Conservation (phyloP, 2,888 invertebrate genomes). For the Cosmorhoe ocellata region DNA sequence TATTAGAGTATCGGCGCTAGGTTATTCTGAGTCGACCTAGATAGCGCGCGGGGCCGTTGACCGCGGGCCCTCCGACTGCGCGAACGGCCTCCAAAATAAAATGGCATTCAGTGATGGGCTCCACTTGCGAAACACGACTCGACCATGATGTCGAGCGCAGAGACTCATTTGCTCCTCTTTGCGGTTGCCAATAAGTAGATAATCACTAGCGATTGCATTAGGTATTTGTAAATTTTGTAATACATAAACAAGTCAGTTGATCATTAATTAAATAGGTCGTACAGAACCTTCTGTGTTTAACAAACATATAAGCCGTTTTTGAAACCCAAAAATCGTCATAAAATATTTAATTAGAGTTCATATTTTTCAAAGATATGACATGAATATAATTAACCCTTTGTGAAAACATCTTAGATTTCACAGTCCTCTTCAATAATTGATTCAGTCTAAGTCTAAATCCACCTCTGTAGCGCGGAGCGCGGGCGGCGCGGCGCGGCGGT, state of each 20-base stretch:
- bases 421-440: too few relatives aligned
- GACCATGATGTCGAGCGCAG: conserved; percentile 66
- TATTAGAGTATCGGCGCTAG: conserved; percentile 82
- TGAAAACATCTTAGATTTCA: too few relatives aligned
- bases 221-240: too few relatives aligned
- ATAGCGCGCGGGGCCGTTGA: conserved; percentile 79
- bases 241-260: neutral
- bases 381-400: too few relatives aligned
- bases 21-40: conserved; percentile 82
- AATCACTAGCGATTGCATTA: conserved; percentile 48
- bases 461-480: conserved; percentile 45
- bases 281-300: too few relatives aligned
- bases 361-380: too few relatives aligned
- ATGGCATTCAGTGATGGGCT: conserved; percentile 81
- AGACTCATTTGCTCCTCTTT: conserved; percentile 58
- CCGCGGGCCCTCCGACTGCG: conserved; percentile 78
- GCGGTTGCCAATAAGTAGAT: conserved; percentile 62
- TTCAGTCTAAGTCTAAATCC: conserved; percentile 39
- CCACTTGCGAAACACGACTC: conserved; percentile 77
- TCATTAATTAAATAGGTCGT: too few relatives aligned
- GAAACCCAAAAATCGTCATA: too few relatives aligned
- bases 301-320: too few relatives aligned
- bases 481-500: conserved; percentile 41
- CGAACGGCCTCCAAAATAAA: conserved; percentile 80
- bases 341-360: too few relatives aligned